phyloP scores from a whole-genome alignment of 2,888 invertebrate genomes.

The Hetaerina titia region DNA sequence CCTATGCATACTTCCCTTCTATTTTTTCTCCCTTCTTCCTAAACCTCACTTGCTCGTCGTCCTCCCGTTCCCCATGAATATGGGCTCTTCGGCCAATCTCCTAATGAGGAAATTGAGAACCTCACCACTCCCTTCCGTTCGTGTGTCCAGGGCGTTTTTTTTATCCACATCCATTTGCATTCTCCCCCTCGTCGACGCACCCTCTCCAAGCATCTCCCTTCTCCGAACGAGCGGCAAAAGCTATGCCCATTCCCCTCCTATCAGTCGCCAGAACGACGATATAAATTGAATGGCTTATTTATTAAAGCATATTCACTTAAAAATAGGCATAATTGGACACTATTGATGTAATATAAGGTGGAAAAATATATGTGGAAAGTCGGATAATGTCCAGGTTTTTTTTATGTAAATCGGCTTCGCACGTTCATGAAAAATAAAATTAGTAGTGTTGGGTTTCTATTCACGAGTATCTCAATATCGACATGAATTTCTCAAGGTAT shows the following conservation, averaged over 20 bases:
- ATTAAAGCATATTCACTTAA: background rate
- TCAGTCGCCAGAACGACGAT: too few relatives aligned
- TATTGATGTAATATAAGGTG: background rate
- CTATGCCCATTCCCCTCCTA: background rate
- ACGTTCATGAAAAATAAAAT: too few relatives aligned
- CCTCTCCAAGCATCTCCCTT: background rate
- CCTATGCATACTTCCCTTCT: background rate
- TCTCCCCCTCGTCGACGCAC: constrained; percentile 7
- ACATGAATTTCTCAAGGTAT: too few relatives aligned
- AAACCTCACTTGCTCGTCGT: background rate
- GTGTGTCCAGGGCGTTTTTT: constrained; percentile 35
- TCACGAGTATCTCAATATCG: too few relatives aligned
- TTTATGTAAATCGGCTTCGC: too few relatives aligned
- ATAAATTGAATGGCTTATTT: background rate
- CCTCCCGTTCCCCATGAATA: background rate
- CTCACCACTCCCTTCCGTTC: background rate
- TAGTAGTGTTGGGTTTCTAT: too few relatives aligned
- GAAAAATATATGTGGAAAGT: too few relatives aligned
- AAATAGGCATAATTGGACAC: background rate
- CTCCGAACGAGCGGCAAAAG: background rate
- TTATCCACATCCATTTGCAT: constrained; percentile 55
- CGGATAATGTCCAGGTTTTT: too few relatives aligned
- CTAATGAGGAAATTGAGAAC: constrained; percentile 65
- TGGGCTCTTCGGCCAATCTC: constrained; percentile 51
- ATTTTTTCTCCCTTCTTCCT: background rate